Evolutionary conservation across 2,797 vertebrate species (phyloP).

Genomic region (Hemitrygon akajei): DNA sequence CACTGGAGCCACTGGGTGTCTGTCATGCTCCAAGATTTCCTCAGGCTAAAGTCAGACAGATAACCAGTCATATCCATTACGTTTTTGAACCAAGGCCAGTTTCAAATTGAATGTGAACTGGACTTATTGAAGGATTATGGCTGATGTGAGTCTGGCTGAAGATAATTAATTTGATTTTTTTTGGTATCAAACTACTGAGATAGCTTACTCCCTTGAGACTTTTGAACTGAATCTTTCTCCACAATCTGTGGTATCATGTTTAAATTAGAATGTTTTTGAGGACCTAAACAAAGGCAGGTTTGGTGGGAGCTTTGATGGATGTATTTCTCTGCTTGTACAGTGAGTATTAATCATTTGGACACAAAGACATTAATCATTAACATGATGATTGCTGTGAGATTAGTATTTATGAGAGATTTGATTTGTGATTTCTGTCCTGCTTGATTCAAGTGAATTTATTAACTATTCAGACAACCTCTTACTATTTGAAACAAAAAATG

Average conservation of each 20-base stretch:
- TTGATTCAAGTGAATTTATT: background rate
- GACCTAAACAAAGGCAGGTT: background rate
- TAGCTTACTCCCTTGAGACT: background rate
- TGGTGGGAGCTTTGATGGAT: background rate
- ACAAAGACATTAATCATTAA: background rate
- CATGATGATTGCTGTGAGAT: background rate
- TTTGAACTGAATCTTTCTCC: background rate
- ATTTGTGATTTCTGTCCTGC: background rate
- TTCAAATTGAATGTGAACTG: background rate
- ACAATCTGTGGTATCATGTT: background rate
- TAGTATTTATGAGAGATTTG: background rate
- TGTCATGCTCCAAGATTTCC: background rate
- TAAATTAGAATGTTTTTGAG: background rate
- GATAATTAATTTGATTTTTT: conserved; percentile 1
- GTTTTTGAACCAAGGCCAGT: background rate
- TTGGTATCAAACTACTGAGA: background rate
- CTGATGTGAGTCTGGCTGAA: conserved; percentile 10
- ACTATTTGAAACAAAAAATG: background rate
- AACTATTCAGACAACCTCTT: background rate
- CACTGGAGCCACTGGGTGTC: conserved; percentile 1
- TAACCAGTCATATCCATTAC: background rate
- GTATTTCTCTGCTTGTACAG: background rate
- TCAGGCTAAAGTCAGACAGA: background rate
- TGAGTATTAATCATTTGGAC: background rate
- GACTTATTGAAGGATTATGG: background rate